Evolutionary conservation across 1,140 invertebrate genomes (phyloP).

Genomic region (Sycobia sp.): DNA sequence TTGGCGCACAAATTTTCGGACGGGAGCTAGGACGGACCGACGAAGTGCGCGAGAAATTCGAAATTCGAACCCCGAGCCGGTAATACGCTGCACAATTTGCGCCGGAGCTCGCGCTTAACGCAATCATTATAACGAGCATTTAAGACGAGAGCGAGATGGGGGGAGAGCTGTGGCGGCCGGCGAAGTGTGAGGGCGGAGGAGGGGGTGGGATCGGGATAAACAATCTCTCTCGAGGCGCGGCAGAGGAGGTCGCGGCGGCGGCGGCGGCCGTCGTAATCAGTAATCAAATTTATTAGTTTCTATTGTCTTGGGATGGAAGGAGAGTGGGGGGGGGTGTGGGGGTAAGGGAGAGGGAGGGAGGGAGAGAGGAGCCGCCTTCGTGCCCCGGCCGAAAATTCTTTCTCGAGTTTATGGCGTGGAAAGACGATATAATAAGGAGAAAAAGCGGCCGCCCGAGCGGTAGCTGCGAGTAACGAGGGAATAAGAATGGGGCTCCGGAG

Average conservation of each 20-base stretch:
- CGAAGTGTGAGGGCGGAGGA: constrained; percentile 13
- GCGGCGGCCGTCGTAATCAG: constrained; percentile 54
- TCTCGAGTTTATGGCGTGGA: constrained; percentile 63
- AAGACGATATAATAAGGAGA: constrained; percentile 65
- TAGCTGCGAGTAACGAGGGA: constrained; percentile 61
- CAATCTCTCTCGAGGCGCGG: neutral
- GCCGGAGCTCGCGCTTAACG: neutral
- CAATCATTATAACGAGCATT: neutral
- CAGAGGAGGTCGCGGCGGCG: no score
- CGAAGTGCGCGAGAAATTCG: no score
- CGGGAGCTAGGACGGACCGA: no score
- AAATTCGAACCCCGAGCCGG: neutral
- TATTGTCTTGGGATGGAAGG: constrained; percentile 61
- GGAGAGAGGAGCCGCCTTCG: no score
- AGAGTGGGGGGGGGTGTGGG: no score
- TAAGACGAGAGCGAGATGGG: neutral
- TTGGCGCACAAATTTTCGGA: no score
- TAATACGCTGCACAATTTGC: no score
- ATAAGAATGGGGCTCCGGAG: constrained; percentile 56
- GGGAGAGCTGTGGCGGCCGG: constrained; percentile 5
- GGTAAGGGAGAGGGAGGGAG: no score
- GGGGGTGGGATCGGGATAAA: constrained; percentile 20
- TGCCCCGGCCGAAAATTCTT: constrained; percentile 60
- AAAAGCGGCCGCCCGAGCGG: constrained; percentile 49
- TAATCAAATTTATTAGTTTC: constrained; percentile 65